A percentile compares a stretch with the other conserved stretches of the same genome.
Evolutionary conservation across 2,113 vertebrate species (phyloP).

Genomic region (Gallinago paraguaiae): DNA sequence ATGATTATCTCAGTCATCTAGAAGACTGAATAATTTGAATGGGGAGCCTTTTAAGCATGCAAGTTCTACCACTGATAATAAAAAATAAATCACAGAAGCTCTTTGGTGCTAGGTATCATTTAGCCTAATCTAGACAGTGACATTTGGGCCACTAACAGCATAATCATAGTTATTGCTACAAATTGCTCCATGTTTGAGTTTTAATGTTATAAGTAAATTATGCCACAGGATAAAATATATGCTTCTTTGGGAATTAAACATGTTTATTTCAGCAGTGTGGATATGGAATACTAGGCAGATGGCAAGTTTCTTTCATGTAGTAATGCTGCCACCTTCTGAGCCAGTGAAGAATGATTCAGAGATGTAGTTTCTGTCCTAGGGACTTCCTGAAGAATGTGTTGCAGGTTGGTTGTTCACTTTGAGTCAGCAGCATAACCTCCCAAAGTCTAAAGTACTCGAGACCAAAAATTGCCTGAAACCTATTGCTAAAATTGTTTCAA

Average conservation of each 20-base stretch:
- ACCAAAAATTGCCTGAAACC: conserved; percentile 32
- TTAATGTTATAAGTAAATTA: conserved; percentile 85
- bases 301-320: conserved; percentile 76
- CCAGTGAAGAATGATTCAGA: conserved; percentile 66
- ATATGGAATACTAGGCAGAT: not conserved
- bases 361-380: not conserved
- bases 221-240: conserved; percentile 80
- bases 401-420: not conserved
- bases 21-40: conserved; percentile 63
- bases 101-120: conserved; percentile 76
- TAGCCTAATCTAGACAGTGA: conserved; percentile 78
- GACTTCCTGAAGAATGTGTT: conserved; percentile 11
- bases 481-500: conserved; percentile 36
- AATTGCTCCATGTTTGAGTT: conserved; percentile 82
- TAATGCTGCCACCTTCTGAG: conserved; percentile 94
- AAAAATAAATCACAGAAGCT: conserved; percentile 78
- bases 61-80: conserved; percentile 73
- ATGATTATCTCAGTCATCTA: conserved; percentile 26
- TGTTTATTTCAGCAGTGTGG: conserved; percentile 78
- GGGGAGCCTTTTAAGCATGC: conserved; percentile 65
- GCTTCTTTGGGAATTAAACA: conserved; percentile 81
- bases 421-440: conserved; percentile 27
- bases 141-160: conserved; percentile 79
- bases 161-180: conserved; percentile 83
- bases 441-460: conserved; percentile 25